These are phyloP conservation scores for Sminthurides aquaticus DNA, from an alignment of 2,888 invertebrate species.

Conservation along the genomic window DNA sequence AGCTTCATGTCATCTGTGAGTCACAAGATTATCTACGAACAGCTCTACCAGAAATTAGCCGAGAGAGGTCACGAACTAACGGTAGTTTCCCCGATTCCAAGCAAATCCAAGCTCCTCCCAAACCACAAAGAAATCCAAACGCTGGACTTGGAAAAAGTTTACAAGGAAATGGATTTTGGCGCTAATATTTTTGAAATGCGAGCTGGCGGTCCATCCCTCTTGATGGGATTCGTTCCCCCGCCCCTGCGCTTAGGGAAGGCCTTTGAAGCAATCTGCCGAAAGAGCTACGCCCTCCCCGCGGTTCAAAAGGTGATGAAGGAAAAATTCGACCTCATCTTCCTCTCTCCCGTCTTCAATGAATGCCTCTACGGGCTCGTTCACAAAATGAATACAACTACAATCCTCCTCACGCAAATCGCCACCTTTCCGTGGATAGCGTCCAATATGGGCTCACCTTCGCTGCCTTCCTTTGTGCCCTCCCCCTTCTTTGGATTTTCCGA, in stretches of 20 bases:
- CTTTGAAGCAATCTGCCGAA: neutral
- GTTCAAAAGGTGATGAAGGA: conserved; percentile 4
- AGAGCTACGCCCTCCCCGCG: neutral
- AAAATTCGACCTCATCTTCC: conserved; percentile 15
- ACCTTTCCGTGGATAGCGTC: conserved; percentile 4
- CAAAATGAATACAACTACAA: conserved; percentile 10
- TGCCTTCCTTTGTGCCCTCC: conserved; percentile 17
- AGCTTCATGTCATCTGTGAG: conserved; percentile 50
- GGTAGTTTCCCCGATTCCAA: conserved; percentile 35
- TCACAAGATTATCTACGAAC: conserved; percentile 51
- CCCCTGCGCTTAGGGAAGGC: neutral
- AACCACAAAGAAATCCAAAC: neutral
- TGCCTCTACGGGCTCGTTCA: conserved; percentile 18
- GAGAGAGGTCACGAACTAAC: conserved; percentile 44
- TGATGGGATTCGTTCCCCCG: neutral
- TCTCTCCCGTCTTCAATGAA: conserved; percentile 17
- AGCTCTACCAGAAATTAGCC: conserved; percentile 39
- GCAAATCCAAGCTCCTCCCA: neutral
- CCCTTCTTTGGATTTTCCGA: conserved; percentile 7
- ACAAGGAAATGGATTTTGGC: neutral
- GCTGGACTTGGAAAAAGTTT: neutral
- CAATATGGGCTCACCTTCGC: conserved; percentile 11
- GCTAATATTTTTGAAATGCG: neutral
- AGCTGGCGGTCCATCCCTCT: neutral
- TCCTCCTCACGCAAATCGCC: conserved; percentile 5